A percentile compares a stretch with the other conserved stretches of the same genome.
These are phyloP conservation scores for Mionectes olivaceus DNA, from an alignment of 2,797 vertebrate genomes.

Conservation along the genomic window DNA sequence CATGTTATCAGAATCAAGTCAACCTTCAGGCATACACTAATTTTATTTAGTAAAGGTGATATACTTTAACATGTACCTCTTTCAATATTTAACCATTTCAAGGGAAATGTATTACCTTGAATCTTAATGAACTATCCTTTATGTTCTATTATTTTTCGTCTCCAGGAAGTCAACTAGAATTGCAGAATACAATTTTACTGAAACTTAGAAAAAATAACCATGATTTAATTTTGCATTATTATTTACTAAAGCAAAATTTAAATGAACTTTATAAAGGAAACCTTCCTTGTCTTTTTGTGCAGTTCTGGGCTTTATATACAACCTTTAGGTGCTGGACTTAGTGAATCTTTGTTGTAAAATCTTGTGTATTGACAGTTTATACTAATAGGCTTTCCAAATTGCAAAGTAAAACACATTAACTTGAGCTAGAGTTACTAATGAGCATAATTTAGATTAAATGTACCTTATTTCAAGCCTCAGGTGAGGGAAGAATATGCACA, in stretches of 20 bases:
- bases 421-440: background rate
- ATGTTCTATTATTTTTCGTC: background rate
- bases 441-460: slow-evolving; percentile 1
- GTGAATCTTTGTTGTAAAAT: background rate
- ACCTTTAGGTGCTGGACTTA: background rate
- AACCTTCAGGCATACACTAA: background rate
- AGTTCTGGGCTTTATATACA: background rate
- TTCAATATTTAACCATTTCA: background rate
- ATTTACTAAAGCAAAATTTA: background rate
- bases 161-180: background rate
- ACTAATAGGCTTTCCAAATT: background rate
- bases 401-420: background rate
- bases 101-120: background rate
- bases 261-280: background rate
- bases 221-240: background rate
- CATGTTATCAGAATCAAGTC: background rate
- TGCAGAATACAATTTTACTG: background rate
- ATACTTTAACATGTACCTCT: background rate
- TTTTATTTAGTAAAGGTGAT: background rate
- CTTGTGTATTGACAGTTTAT: background rate
- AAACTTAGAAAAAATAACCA: background rate
- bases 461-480: background rate
- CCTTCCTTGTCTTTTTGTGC: background rate
- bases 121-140: background rate
- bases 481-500: background rate